A percentile compares a stretch with the other conserved stretches of the same genome.
phyloP scores from a whole-genome alignment of 2,888 invertebrate genomes.

The Trissolcus brochymenae region DNA sequence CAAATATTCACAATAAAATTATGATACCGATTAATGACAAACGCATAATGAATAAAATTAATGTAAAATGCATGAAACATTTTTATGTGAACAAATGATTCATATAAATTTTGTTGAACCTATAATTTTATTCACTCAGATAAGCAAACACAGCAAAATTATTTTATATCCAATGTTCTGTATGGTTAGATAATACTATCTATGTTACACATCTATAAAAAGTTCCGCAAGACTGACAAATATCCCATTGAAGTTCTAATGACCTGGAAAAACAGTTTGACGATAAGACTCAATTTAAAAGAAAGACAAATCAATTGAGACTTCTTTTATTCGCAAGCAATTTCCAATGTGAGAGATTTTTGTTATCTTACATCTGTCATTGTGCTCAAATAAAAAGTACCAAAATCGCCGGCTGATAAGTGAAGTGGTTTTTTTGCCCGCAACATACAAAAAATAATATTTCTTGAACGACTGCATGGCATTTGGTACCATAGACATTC shows the following conservation, averaged over 20 bases:
- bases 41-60: too few relatives aligned
- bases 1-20: too few relatives aligned
- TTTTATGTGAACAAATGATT: too few relatives aligned
- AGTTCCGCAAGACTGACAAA: conserved; percentile 50
- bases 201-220: conserved; percentile 6
- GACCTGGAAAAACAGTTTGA: conserved; percentile 6
- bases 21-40: too few relatives aligned
- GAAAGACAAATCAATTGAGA: background rate
- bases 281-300: background rate
- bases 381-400: conserved; percentile 78
- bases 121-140: too few relatives aligned
- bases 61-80: too few relatives aligned
- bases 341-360: background rate
- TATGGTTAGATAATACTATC: too few relatives aligned
- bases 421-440: conserved; percentile 78
- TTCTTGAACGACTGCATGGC: conserved; percentile 73
- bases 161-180: too few relatives aligned
- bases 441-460: conserved; percentile 77
- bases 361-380: conserved; percentile 77
- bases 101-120: too few relatives aligned
- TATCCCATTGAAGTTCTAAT: conserved; percentile 54
- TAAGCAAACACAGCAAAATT: too few relatives aligned
- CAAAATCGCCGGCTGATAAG: conserved; percentile 79
- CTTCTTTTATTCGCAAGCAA: too few relatives aligned
- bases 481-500: conserved; percentile 77